Evolutionary conservation across 2,113 vertebrate genomes (phyloP).

Genomic region (Canis aureus): DNA sequence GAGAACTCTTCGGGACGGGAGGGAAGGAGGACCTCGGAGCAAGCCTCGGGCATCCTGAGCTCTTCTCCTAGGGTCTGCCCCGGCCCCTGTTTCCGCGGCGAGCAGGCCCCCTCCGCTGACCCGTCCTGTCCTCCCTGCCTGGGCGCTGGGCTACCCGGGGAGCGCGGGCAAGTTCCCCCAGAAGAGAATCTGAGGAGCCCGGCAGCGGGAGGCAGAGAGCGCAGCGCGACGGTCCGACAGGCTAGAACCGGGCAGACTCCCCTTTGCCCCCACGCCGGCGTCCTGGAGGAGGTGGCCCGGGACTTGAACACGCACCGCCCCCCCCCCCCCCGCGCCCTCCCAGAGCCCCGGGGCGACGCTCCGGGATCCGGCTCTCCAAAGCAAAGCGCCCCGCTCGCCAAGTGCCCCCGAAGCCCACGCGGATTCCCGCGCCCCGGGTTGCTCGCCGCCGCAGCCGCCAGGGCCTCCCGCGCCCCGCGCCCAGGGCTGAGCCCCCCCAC

Average conservation of each 20-base stretch:
- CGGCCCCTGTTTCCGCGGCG: neutral
- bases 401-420: slow-evolving; percentile 42
- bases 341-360: slow-evolving; percentile 29
- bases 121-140: slow-evolving; percentile 35
- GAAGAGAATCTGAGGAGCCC: slow-evolving; percentile 56
- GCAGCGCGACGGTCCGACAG: neutral
- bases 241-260: neutral
- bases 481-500: neutral
- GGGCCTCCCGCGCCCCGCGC: slow-evolving; percentile 42
- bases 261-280: neutral
- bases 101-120: neutral
- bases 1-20: neutral
- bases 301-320: slow-evolving; percentile 1
- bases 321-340: neutral
- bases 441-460: slow-evolving; percentile 45
- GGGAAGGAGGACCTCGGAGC: neutral
- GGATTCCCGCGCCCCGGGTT: slow-evolving; percentile 53
- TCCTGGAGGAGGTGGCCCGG: neutral
- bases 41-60: neutral
- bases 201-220: neutral
- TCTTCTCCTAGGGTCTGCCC: neutral
- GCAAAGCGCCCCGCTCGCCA: slow-evolving; percentile 47
- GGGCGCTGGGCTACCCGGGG: neutral
- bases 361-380: slow-evolving; percentile 59
- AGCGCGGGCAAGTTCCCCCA: slow-evolving; percentile 70